Conservation (phyloP, 2,797 vertebrate species). For the Cirrhinus mrigala region DNA sequence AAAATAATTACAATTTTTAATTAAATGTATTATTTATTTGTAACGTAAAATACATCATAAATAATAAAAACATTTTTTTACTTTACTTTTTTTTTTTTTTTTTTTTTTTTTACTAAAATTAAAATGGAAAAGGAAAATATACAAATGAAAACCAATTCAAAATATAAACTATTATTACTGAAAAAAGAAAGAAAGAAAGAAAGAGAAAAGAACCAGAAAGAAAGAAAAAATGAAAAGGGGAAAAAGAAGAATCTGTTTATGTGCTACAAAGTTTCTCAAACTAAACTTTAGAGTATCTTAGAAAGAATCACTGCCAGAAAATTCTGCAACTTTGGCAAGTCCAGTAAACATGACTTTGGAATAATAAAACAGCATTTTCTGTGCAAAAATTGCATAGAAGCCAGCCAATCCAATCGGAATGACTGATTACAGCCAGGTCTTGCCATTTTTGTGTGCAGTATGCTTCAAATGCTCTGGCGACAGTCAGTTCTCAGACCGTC, state of each 20-base stretch:
- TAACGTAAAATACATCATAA: too few relatives aligned
- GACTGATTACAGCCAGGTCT: background rate
- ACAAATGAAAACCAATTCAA: background rate
- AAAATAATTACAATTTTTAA: too few relatives aligned
- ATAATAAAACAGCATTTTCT: background rate
- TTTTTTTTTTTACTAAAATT: too few relatives aligned
- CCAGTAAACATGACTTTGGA: background rate
- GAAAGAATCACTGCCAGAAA: background rate
- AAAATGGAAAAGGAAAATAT: too few relatives aligned
- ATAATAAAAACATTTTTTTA: too few relatives aligned
- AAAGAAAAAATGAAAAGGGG: too few relatives aligned
- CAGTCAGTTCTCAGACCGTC: background rate
- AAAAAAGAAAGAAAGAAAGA: background rate
- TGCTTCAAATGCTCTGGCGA: background rate
- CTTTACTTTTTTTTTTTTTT: too few relatives aligned
- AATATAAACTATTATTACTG: background rate
- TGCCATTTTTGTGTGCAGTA: background rate
- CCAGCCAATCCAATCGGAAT: background rate
- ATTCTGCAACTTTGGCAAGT: background rate
- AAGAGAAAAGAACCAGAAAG: too few relatives aligned
- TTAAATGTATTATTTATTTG: too few relatives aligned
- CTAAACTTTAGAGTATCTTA: background rate
- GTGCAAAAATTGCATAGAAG: background rate
- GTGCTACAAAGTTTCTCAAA: background rate
- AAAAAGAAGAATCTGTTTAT: too few relatives aligned